Conservation (phyloP, 2,113 vertebrate genomes). For the Grantiella picta region DNA sequence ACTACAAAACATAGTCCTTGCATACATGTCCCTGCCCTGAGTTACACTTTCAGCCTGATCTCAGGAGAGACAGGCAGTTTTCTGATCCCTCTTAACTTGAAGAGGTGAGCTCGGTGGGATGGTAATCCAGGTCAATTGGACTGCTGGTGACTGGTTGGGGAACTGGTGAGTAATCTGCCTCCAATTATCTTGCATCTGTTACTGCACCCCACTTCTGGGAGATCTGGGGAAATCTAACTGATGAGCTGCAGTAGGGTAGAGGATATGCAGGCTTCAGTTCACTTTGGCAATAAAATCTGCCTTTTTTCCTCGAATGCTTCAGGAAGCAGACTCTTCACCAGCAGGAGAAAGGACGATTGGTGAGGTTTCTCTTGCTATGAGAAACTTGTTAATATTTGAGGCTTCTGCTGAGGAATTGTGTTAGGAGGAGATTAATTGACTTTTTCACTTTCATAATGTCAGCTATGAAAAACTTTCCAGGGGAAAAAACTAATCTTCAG, state of each 20-base stretch:
- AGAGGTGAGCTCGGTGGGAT: not conserved
- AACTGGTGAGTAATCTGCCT: not conserved
- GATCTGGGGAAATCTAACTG: not conserved
- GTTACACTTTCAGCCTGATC: not conserved
- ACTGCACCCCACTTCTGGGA: not conserved
- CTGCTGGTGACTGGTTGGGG: not conserved
- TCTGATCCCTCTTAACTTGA: not conserved
- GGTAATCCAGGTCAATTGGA: not conserved
- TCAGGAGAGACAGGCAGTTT: not conserved
- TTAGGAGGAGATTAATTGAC: not conserved
- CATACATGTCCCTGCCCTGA: not conserved
- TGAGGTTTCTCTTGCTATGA: not conserved
- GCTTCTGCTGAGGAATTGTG: not conserved
- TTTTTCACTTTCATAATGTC: not conserved
- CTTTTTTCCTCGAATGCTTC: not conserved
- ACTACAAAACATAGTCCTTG: not conserved
- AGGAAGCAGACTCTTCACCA: not conserved
- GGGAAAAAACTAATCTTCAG: not conserved
- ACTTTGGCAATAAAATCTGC: not conserved
- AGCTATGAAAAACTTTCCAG: not conserved
- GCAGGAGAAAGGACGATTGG: not conserved
- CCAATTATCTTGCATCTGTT: not conserved
- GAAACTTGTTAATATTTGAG: constrained; percentile 21
- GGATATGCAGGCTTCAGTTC: not conserved
- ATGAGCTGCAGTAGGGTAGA: not conserved